Percentiles rank a stretch among this genome's conserved stretches.
These are phyloP conservation scores for Dorcus hopei DNA, from an alignment of 2,888 invertebrate genomes.

Conservation along the genomic window DNA sequence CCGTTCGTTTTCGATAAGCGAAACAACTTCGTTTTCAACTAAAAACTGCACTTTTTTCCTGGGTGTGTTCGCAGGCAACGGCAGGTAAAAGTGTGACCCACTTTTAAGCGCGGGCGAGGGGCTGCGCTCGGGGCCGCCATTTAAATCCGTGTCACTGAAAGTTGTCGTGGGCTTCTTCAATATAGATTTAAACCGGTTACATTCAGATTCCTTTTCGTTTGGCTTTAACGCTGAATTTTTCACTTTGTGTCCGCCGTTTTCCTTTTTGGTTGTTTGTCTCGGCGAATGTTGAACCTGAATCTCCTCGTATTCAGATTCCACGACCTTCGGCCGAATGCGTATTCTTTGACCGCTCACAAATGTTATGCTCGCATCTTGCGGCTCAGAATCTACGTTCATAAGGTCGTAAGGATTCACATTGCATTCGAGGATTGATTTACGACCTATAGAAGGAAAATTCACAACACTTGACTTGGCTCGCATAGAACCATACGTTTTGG, in stretches of 20 bases:
- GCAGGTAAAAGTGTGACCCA: slow-evolving; percentile 63
- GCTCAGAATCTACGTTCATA: slow-evolving; percentile 54
- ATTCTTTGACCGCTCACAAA: slow-evolving; percentile 47
- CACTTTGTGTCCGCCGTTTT: slow-evolving; percentile 5
- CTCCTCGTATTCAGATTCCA: slow-evolving; percentile 38
- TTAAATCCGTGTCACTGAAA: slow-evolving; percentile 43
- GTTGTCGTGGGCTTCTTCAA: slow-evolving; percentile 52
- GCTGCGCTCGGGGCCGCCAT: slow-evolving; percentile 39
- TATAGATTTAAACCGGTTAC: slow-evolving; percentile 52
- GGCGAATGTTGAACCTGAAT: slow-evolving; percentile 29
- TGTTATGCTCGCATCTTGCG: slow-evolving; percentile 37
- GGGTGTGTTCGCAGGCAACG: slow-evolving; percentile 51
- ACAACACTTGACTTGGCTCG: slow-evolving; percentile 33
- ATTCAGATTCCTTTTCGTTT: slow-evolving; percentile 38
- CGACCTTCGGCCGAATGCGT: slow-evolving; percentile 45
- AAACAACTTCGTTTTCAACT: slow-evolving; percentile 57
- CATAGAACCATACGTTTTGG: slow-evolving; percentile 28
- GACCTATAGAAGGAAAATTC: slow-evolving; percentile 40
- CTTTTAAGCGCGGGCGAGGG: slow-evolving; percentile 40
- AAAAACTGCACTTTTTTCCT: slow-evolving; percentile 72
- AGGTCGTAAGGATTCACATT: slow-evolving; percentile 82
- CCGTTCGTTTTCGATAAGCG: slow-evolving; percentile 19
- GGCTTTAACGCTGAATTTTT: slow-evolving; percentile 16
- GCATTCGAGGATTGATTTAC: slow-evolving; percentile 77
- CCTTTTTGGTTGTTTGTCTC: slow-evolving; percentile 9